Evolutionary conservation across 1,140 invertebrate species (phyloP).

Genomic region (Drosophila persimilis): DNA sequence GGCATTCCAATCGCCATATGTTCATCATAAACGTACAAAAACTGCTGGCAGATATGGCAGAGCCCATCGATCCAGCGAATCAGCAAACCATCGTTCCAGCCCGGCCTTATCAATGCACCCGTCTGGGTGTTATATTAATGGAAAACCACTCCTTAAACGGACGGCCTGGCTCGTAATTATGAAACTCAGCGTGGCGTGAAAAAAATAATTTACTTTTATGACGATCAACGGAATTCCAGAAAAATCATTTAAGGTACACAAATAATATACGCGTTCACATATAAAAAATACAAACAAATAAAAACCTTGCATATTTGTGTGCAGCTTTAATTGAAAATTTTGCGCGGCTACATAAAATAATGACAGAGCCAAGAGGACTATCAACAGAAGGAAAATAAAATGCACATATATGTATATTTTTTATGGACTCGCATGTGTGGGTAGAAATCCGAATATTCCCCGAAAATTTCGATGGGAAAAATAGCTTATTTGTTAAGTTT

Average conservation of each 20-base stretch:
- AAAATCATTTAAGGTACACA: slow-evolving; percentile 15
- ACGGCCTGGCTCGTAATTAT: slow-evolving; percentile 37
- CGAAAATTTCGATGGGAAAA: slow-evolving; percentile 38
- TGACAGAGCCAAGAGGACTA: slow-evolving; percentile 13
- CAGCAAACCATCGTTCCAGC: background rate
- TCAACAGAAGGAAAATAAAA: background rate
- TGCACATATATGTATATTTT: slow-evolving; percentile 2
- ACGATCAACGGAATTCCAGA: slow-evolving; percentile 26
- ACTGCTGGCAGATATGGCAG: slow-evolving; percentile 44
- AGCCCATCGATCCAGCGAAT: background rate
- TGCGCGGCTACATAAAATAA: slow-evolving; percentile 44
- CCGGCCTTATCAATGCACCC: slow-evolving; percentile 52
- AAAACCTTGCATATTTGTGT: slow-evolving; percentile 30
- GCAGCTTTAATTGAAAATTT: slow-evolving; percentile 58
- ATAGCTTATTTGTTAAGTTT: slow-evolving; percentile 56
- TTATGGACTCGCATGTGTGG: background rate
- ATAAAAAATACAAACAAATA: background rate
- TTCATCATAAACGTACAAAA: slow-evolving; percentile 41
- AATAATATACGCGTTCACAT: slow-evolving; percentile 1
- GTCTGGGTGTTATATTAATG: slow-evolving; percentile 37
- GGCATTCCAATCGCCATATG: slow-evolving; percentile 45
- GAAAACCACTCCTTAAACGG: slow-evolving; percentile 8
- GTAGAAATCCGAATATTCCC: slow-evolving; percentile 1
- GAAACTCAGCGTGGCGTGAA: slow-evolving; percentile 30
- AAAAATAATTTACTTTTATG: slow-evolving; percentile 48